Conservation (phyloP, 2,113 vertebrate genomes). For the Melanostigma gelatinosum region DNA sequence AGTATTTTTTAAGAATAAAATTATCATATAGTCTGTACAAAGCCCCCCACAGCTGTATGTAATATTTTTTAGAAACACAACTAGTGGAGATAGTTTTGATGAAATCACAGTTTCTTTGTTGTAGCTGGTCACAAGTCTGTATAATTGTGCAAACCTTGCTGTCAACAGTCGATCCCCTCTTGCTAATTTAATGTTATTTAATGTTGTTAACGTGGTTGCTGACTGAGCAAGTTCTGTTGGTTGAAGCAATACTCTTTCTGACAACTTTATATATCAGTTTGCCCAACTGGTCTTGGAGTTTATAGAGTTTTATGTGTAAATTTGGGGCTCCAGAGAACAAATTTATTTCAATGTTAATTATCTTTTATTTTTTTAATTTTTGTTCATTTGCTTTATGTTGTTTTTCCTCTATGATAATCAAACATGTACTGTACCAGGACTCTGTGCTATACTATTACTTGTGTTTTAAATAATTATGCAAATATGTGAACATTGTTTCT, state of each 20-base stretch:
- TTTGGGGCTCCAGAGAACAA: conserved; percentile 85
- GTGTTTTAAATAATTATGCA: conserved; percentile 77
- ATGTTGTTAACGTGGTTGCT: conserved; percentile 78
- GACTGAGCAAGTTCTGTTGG: conserved; percentile 73
- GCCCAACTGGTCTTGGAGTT: conserved; percentile 84
- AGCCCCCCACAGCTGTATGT: conserved; percentile 75
- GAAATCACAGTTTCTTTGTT: conserved; percentile 68
- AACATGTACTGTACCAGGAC: conserved; percentile 82
- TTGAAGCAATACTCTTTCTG: conserved; percentile 74
- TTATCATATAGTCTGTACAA: conserved; percentile 73
- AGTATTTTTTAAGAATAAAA: conserved; percentile 54
- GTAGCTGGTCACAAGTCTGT: conserved; percentile 81
- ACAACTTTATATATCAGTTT: conserved; percentile 79
- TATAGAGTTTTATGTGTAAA: conserved; percentile 85
- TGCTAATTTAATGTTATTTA: conserved; percentile 88
- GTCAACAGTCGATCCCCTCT: conserved; percentile 84
- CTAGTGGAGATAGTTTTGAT: conserved; percentile 69
- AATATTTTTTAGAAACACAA: conserved; percentile 69
- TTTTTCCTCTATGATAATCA: conserved; percentile 80
- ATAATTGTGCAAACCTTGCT: conserved; percentile 84
- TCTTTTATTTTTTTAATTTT: conserved; percentile 78
- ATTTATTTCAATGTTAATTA: conserved; percentile 82
- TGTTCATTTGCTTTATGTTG: conserved; percentile 57
- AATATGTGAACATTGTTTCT: conserved; percentile 80
- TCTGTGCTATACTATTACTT: conserved; percentile 78